A percentile compares a stretch with the other conserved stretches of the same genome.
These are phyloP conservation scores for Bilobella aurantiaca DNA, from an alignment of 1,140 invertebrate species.

Conservation along the genomic window DNA sequence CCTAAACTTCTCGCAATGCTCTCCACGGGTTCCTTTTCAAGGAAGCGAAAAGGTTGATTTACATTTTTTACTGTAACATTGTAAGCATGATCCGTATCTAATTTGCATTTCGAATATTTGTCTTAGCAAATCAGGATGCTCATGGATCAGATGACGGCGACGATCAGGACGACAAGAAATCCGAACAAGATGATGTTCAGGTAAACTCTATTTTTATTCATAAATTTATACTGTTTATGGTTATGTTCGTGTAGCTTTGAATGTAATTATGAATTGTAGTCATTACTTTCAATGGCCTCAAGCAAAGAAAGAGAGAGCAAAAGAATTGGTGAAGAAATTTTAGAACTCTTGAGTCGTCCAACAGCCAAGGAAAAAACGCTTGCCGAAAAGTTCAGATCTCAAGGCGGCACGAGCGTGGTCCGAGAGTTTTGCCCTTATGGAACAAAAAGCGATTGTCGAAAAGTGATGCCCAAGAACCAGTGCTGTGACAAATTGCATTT, in stretches of 20 bases:
- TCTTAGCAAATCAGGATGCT: slow-evolving; percentile 20
- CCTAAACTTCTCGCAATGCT: slow-evolving; percentile 57
- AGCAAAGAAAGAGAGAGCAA: slow-evolving; percentile 91
- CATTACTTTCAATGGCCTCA: slow-evolving; percentile 80
- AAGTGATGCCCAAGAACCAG: slow-evolving; percentile 46
- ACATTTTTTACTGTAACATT: not conserved
- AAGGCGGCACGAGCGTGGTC: slow-evolving; percentile 59
- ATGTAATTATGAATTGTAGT: too few relatives aligned
- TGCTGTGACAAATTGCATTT: slow-evolving; percentile 88
- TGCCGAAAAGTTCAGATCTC: slow-evolving; percentile 86
- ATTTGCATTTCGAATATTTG: not conserved
- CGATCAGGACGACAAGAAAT: not conserved
- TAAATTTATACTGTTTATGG: slow-evolving; percentile 41
- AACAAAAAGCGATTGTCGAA: slow-evolving; percentile 78
- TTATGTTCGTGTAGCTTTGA: too few relatives aligned
- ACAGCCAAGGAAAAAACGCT: slow-evolving; percentile 90
- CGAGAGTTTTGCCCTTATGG: slow-evolving; percentile 90
- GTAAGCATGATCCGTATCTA: not conserved
- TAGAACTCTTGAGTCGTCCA: slow-evolving; percentile 84
- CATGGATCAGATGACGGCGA: not conserved
- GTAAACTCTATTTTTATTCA: slow-evolving; percentile 35
- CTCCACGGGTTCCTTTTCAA: slow-evolving; percentile 25
- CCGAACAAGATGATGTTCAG: slow-evolving; percentile 23
- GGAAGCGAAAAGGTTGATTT: slow-evolving; percentile 24
- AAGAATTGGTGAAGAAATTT: slow-evolving; percentile 88